Evolutionary conservation across 2,888 invertebrate genomes (phyloP).

Genomic region (Psylliodes chrysocephalus): DNA sequence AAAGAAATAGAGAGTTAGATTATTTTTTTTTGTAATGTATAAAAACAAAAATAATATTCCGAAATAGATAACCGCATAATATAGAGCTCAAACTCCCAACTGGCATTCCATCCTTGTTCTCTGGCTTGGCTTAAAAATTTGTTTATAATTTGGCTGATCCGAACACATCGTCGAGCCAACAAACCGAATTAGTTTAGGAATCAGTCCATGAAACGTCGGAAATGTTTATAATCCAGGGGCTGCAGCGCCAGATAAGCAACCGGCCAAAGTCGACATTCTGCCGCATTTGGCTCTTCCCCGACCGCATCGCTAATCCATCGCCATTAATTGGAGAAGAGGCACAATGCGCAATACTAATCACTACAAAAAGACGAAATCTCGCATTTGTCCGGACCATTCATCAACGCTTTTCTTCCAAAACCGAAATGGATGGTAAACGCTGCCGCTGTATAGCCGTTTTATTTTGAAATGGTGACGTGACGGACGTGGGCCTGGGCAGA

Average conservation of each 20-base stretch:
- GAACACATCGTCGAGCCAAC: neutral
- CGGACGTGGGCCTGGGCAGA: neutral
- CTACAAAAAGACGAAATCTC: conserved; percentile 48
- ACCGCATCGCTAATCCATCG: conserved; percentile 52
- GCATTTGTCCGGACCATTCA: conserved; percentile 44
- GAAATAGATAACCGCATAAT: no score
- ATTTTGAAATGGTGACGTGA: conserved; percentile 3
- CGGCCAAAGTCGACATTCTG: conserved; percentile 33
- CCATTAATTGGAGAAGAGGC: conserved; percentile 47
- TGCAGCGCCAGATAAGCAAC: conserved; percentile 34
- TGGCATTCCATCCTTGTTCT: no score
- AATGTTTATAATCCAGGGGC: conserved; percentile 28
- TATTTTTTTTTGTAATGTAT: no score
- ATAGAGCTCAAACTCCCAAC: no score
- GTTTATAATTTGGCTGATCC: neutral
- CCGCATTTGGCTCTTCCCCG: conserved; percentile 41
- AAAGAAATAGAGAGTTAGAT: no score
- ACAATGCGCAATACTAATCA: conserved; percentile 51
- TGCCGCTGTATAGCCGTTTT: conserved; percentile 2
- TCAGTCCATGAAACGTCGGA: conserved; percentile 4
- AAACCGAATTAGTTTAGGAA: neutral
- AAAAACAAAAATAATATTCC: no score
- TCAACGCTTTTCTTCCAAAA: conserved; percentile 40
- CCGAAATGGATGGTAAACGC: conserved; percentile 10
- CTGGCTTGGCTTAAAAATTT: neutral